A percentile compares a stretch with the other conserved stretches of the same genome.
These are phyloP conservation scores for Onychomys torridus DNA, from an alignment of 2,797 vertebrate species.

Conservation along the genomic window DNA sequence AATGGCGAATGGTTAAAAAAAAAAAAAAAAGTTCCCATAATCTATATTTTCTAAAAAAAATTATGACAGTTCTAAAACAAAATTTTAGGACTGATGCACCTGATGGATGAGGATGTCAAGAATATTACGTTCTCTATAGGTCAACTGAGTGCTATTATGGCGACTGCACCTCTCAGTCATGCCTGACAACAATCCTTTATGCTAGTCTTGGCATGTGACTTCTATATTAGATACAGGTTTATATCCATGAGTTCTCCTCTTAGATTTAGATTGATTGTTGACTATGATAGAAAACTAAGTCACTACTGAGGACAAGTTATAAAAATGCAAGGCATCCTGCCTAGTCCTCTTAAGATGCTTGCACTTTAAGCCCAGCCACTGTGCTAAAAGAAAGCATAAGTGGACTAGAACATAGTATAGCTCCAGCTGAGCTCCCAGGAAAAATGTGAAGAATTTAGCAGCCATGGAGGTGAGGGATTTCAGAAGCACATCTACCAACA, in stretches of 20 bases:
- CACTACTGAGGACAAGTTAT: not conserved
- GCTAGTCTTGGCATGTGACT: not conserved
- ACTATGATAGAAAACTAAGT: not conserved
- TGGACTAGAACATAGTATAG: not conserved
- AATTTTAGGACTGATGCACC: not conserved
- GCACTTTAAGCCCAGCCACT: not conserved
- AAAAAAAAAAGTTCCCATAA: not conserved
- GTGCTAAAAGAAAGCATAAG: not conserved
- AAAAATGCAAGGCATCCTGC: not conserved
- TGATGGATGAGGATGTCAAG: constrained; percentile 13
- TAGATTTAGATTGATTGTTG: not conserved
- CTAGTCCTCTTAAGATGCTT: not conserved
- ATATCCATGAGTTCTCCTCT: not conserved
- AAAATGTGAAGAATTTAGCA: not conserved
- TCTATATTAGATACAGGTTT: not conserved
- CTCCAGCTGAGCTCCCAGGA: not conserved
- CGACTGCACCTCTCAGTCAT: not conserved
- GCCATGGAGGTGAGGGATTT: not conserved
- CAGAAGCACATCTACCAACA: not conserved
- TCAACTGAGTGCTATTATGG: not conserved
- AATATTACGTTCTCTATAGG: not conserved
- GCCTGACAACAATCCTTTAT: not conserved
- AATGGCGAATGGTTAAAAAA: too few relatives aligned
- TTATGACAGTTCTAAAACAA: constrained; percentile 4
- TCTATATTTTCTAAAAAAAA: constrained; percentile 33